Percentiles rank a stretch among this genome's conserved stretches.
These are phyloP conservation scores for Serrognathus titanus DNA, from an alignment of 2,888 invertebrate species.

Conservation along the genomic window DNA sequence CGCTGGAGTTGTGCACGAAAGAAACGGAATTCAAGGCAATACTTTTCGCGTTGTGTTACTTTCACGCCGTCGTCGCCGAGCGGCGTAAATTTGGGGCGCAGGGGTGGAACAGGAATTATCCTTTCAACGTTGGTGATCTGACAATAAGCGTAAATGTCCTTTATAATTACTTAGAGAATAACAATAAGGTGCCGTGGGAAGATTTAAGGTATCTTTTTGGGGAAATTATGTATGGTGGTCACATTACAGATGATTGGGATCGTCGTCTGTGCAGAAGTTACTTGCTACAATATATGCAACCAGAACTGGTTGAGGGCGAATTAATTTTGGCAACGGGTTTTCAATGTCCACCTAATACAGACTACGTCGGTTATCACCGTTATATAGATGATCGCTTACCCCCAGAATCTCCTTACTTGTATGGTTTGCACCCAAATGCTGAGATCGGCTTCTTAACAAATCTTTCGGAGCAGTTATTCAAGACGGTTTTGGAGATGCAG, in stretches of 20 bases:
- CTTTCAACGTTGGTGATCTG: constrained; percentile 81
- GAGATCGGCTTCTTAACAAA: constrained; percentile 91
- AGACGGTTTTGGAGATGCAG: constrained; percentile 84
- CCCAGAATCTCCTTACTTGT: constrained; percentile 83
- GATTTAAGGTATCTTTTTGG: constrained; percentile 92
- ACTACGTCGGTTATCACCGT: constrained; percentile 80
- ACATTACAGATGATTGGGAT: constrained; percentile 97
- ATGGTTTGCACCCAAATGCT: constrained; percentile 91
- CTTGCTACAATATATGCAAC: constrained; percentile 82
- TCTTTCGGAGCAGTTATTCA: constrained; percentile 80
- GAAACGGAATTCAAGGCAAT: constrained; percentile 91
- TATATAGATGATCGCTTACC: constrained; percentile 87
- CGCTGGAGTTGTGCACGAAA: constrained; percentile 86
- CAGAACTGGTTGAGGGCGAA: constrained; percentile 86
- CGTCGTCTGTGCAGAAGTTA: constrained; percentile 81
- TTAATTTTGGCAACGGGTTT: constrained; percentile 79
- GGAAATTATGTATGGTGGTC: constrained; percentile 97
- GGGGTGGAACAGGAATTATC: constrained; percentile 83
- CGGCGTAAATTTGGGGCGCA: constrained; percentile 92
- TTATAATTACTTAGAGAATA: constrained; percentile 87
- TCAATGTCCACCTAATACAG: constrained; percentile 81
- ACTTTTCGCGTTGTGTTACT: constrained; percentile 86
- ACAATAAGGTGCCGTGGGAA: constrained; percentile 87
- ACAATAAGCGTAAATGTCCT: constrained; percentile 90
- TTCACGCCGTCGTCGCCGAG: constrained; percentile 92